Percentiles rank a stretch among this genome's conserved stretches.
Evolutionary conservation across 2,113 vertebrate species (phyloP).

Genomic region (Anguilla rostrata): DNA sequence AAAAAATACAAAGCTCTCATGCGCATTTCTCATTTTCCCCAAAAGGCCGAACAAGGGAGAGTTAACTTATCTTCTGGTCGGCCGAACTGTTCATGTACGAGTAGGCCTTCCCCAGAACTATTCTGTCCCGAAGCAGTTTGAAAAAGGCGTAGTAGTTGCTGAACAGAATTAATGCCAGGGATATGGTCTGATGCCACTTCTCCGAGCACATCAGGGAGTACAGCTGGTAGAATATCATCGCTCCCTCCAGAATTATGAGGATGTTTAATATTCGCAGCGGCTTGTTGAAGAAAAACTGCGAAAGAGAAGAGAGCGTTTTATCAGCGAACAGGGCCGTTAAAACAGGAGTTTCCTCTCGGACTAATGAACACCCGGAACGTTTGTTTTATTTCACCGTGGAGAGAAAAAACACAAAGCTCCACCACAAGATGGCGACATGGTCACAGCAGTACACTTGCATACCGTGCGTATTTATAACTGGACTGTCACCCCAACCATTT

Average conservation of each 20-base stretch:
- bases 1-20: conserved; percentile 94
- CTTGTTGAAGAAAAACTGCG: conserved; percentile 98
- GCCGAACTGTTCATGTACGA: conserved; percentile 82
- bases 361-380: too few relatives aligned
- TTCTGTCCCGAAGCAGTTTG: conserved; percentile 94
- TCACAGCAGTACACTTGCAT: too few relatives aligned
- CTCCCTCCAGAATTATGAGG: conserved; percentile 90
- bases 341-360: not conserved
- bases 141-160: conserved; percentile 99
- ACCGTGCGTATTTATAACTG: too few relatives aligned
- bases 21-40: conserved; percentile 56
- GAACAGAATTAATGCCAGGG: conserved; percentile 94
- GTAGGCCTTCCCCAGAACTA: conserved; percentile 95
- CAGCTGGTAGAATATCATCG: conserved; percentile 96
- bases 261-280: conserved; percentile 96
- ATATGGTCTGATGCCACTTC: conserved; percentile 98
- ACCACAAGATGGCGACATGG: too few relatives aligned
- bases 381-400: too few relatives aligned
- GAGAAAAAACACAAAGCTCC: too few relatives aligned
- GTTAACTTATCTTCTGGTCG: conserved; percentile 87
- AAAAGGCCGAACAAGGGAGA: conserved; percentile 26
- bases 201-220: conserved; percentile 92
- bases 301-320: not conserved
- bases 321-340: not conserved
- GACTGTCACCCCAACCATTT: too few relatives aligned